Evolutionary conservation across 37 sponge, comb jelly and placozoan genomes (phyloP).

Genomic region (Petrosia ficiformis): DNA sequence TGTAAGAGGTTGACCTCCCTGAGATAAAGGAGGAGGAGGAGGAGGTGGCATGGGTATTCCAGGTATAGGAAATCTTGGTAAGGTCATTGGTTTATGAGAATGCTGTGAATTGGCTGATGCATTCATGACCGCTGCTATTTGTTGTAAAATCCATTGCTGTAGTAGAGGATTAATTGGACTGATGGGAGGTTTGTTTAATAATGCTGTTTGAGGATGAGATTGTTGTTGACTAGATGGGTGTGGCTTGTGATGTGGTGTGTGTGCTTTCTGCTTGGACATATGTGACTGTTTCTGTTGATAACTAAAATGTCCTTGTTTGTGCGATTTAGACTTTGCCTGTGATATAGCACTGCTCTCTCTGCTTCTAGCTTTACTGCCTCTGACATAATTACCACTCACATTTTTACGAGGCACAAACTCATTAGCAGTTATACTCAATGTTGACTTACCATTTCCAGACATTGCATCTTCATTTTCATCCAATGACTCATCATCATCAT

Average conservation of each 20-base stretch:
- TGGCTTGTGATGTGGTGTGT: neutral
- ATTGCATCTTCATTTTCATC: neutral
- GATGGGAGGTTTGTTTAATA: neutral
- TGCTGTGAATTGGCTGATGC: neutral
- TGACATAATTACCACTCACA: neutral
- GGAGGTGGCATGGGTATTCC: neutral
- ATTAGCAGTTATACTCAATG: neutral
- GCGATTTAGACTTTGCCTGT: neutral
- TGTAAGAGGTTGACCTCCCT: too few species aligned
- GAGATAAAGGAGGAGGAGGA: neutral
- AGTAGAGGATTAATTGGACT: too few species aligned
- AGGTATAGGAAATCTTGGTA: neutral
- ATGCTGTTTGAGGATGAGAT: neutral
- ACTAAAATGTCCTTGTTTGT: neutral
- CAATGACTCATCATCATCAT: neutral
- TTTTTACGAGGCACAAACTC: neutral
- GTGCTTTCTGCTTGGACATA: neutral
- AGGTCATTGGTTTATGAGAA: neutral
- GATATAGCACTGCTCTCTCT: neutral
- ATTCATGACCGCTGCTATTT: neutral
- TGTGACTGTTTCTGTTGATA: constrained; percentile 3
- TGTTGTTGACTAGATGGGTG: neutral
- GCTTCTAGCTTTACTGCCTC: too few species aligned
- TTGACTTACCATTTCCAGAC: neutral
- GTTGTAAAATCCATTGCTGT: too few species aligned